Percentiles rank a stretch among this genome's conserved stretches.
Conservation (phyloP, 2,888 invertebrate genomes). For the Cordilura impudica region DNA sequence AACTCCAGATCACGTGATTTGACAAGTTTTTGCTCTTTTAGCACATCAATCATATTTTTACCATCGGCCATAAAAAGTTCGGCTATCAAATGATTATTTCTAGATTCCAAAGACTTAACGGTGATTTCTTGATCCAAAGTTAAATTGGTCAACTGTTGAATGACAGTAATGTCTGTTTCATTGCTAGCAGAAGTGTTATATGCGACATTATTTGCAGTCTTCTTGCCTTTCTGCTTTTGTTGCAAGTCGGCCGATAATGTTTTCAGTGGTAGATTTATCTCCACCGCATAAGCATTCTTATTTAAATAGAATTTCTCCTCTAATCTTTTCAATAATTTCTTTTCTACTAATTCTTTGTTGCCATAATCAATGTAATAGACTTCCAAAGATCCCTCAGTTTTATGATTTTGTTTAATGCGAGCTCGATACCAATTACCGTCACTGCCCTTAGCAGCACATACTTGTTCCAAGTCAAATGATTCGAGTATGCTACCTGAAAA, state of each 20-base stretch:
- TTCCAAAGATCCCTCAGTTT: slow-evolving; percentile 77
- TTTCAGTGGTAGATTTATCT: slow-evolving; percentile 74
- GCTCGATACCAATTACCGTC: slow-evolving; percentile 87
- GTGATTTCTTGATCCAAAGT: slow-evolving; percentile 67
- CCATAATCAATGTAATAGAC: slow-evolving; percentile 84
- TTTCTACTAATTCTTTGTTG: slow-evolving; percentile 81
- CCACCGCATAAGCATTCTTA: slow-evolving; percentile 73
- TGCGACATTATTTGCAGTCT: slow-evolving; percentile 10
- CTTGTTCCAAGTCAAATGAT: slow-evolving; percentile 78
- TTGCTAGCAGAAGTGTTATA: slow-evolving; percentile 11
- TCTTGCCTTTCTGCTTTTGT: slow-evolving; percentile 63
- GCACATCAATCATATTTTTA: slow-evolving; percentile 67
- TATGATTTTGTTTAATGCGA: slow-evolving; percentile 75
- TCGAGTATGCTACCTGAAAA: slow-evolving; percentile 73
- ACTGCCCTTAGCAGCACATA: slow-evolving; percentile 82
- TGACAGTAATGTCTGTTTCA: slow-evolving; percentile 48
- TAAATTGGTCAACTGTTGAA: slow-evolving; percentile 67
- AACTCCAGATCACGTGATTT: slow-evolving; percentile 71
- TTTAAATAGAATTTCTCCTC: slow-evolving; percentile 78
- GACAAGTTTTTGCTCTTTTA: slow-evolving; percentile 70
- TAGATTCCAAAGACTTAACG: slow-evolving; percentile 72
- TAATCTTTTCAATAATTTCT: slow-evolving; percentile 78
- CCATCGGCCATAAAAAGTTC: slow-evolving; percentile 68
- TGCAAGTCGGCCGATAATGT: slow-evolving; percentile 60
- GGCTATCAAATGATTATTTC: slow-evolving; percentile 72